phyloP scores from a whole-genome alignment of 1,140 invertebrate genomes.

The Nasonia longicornis region DNA sequence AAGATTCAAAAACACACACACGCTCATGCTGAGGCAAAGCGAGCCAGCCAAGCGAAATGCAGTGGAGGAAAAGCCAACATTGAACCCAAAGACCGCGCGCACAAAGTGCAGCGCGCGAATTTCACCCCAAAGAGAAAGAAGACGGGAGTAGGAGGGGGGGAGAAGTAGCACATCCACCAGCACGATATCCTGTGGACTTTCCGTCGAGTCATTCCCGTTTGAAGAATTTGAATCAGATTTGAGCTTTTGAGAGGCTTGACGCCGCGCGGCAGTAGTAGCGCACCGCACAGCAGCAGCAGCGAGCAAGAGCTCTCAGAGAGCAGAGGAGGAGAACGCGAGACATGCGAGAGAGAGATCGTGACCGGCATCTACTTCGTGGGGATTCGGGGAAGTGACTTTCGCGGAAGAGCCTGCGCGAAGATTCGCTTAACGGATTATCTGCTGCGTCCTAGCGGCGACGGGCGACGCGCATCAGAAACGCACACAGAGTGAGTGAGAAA shows the following conservation, averaged over 20 bases:
- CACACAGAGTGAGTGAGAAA: neutral
- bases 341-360: slow-evolving; percentile 51
- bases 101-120: neutral
- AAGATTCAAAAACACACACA: neutral
- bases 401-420: slow-evolving; percentile 43
- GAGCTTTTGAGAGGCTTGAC: slow-evolving; percentile 37
- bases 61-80: neutral
- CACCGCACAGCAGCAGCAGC: neutral
- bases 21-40: neutral
- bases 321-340: slow-evolving; percentile 38
- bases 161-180: neutral
- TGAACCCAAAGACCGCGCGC: neutral
- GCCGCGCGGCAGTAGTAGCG: neutral
- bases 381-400: slow-evolving; percentile 51
- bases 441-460: neutral
- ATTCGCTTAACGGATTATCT: slow-evolving; percentile 50
- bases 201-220: slow-evolving; percentile 26
- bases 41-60: neutral
- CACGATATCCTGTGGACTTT: slow-evolving; percentile 19
- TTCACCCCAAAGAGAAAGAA: neutral
- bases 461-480: neutral
- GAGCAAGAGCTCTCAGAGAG: slow-evolving; percentile 11
- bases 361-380: slow-evolving; percentile 50
- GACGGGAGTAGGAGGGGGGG: neutral
- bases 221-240: slow-evolving; percentile 47